A percentile compares a stretch with the other conserved stretches of the same genome.
Evolutionary conservation across 2,888 invertebrate genomes (phyloP).

Genomic region (Hemithea aestivaria): DNA sequence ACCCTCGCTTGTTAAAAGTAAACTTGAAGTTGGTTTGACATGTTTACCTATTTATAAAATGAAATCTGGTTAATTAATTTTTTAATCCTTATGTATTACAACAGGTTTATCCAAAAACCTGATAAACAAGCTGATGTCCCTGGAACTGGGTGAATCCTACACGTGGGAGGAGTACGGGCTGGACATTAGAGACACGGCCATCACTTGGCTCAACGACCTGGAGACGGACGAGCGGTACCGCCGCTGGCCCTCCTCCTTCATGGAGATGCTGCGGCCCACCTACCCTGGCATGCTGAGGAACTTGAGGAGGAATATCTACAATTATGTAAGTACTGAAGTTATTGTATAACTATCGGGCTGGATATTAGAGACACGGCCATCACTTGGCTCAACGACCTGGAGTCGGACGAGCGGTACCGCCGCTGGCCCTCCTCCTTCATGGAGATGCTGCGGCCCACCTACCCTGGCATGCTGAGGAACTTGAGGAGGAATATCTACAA

Average conservation of each 20-base stretch:
- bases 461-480: slow-evolving; percentile 97
- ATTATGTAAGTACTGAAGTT: slow-evolving; percentile 79
- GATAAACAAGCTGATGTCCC: slow-evolving; percentile 81
- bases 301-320: slow-evolving; percentile 90
- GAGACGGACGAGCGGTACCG: slow-evolving; percentile 93
- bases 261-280: slow-evolving; percentile 95
- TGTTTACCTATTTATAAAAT: no score
- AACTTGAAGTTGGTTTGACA: no score
- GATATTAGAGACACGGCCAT: slow-evolving; percentile 97
- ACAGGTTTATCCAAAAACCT: slow-evolving; percentile 81
- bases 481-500: slow-evolving; percentile 92
- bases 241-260: slow-evolving; percentile 92
- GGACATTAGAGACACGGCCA: slow-evolving; percentile 95
- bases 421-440: slow-evolving; percentile 94
- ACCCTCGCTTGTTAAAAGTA: no score
- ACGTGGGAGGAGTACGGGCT: slow-evolving; percentile 91
- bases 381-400: slow-evolving; percentile 96
- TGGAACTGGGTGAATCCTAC: slow-evolving; percentile 82
- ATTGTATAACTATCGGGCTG: slow-evolving; percentile 81
- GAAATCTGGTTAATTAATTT: background rate
- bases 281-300: slow-evolving; percentile 98
- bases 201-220: slow-evolving; percentile 97
- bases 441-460: slow-evolving; percentile 96
- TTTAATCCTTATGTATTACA: slow-evolving; percentile 20
- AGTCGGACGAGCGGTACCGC: slow-evolving; percentile 91